Evolutionary conservation across 2,888 invertebrate genomes (phyloP), one percentile per base, ranked within the genome.

Genomic region (Epinotia bilunana): DNA sequence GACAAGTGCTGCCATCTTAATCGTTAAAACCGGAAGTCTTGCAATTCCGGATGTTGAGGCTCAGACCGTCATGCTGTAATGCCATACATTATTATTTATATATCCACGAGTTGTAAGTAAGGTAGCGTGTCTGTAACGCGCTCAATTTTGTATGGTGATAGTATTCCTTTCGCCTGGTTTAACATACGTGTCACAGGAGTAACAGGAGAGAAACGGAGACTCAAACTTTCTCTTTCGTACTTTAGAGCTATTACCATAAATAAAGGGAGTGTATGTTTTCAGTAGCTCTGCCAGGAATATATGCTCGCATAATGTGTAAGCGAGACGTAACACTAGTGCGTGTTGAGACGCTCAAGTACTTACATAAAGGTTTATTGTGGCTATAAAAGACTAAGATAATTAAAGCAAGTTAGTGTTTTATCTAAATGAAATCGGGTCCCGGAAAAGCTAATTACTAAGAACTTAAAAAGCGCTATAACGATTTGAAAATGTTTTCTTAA

Each of bases 1-100:
- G 13, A 33, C 55, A 39, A 67, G 39, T 67, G 43, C 57, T 68
- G 57, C 67, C 67, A 68, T 39, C 20, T 57, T 33, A 13, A 68
- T 57, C 57, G 57, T 68, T 23, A 58, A 67, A 68, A 43, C 18
- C 18, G 55, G 55, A 53, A 67, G 18, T 58, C 49, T 46, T 23
- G 49, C 4, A n/a, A 33, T 55, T 28, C 9, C 20, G 39, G 57
- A 68, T 20, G 33, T 55, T 55, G 33, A 13, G 55, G 18, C 39
- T 7, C 23, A 43, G 53, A 11, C 11, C 53, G 65, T n/a, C 33
- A 65, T n/a, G 49, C 28, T 49, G 64, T 7, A 16, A 12, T 62
- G 43, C 16, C 39, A 12, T 62, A 43, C 18, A 62, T 20, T 43
- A 39, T 39, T 39, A 3, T 1, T n/a, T n/a, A 49, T 49, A 4